These are phyloP conservation scores for Odocoileus hemionus DNA, from an alignment of 2,113 vertebrate genomes.

Conservation along the genomic window DNA sequence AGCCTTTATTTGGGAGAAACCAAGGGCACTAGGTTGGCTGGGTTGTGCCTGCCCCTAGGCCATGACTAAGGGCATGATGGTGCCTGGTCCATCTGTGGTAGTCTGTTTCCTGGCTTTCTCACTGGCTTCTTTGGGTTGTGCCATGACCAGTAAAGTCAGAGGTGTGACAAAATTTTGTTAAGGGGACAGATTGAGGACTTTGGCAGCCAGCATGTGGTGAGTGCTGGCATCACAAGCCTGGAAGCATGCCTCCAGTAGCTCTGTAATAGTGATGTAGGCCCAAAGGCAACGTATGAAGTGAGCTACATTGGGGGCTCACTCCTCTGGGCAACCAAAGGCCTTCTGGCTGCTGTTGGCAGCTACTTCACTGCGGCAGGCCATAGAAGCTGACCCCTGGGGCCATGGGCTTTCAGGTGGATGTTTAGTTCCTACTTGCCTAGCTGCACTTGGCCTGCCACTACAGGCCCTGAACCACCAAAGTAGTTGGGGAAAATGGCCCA, in stretches of 20 bases:
- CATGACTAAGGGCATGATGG: background rate
- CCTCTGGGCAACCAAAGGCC: constrained; percentile 67
- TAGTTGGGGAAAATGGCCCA: constrained; percentile 83
- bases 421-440: constrained; percentile 77
- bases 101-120: constrained; percentile 20
- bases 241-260: constrained; percentile 82
- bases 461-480: constrained; percentile 87
- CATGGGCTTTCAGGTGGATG: constrained; percentile 78
- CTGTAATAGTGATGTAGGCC: constrained; percentile 88
- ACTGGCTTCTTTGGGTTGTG: constrained; percentile 79
- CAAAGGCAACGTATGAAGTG: constrained; percentile 85
- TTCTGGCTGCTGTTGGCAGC: constrained; percentile 64
- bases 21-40: background rate
- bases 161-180: constrained; percentile 89
- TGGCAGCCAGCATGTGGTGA: constrained; percentile 80
- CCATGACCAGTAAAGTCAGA: constrained; percentile 87
- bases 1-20: background rate
- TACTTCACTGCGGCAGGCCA: constrained; percentile 78
- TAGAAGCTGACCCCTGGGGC: constrained; percentile 16
- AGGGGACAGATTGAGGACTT: constrained; percentile 86
- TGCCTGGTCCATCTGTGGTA: background rate
- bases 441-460: constrained; percentile 84
- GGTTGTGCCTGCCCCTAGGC: background rate
- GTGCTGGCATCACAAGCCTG: constrained; percentile 74
- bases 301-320: constrained; percentile 64